Conservation (phyloP, 1,140 invertebrate species). For the Zaprionus africanus region DNA sequence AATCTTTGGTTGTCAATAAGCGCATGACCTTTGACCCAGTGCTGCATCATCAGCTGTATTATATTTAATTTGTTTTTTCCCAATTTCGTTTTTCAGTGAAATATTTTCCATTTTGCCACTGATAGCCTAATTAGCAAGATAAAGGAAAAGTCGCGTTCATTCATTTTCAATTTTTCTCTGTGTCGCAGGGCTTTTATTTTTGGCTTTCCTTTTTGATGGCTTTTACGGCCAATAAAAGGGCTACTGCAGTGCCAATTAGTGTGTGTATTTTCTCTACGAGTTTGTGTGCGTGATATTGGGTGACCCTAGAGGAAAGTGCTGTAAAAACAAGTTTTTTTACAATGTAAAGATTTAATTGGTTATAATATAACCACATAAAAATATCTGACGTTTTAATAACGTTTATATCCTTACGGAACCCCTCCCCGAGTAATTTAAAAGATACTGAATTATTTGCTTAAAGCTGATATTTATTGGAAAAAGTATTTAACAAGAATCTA, state of each 20-base stretch:
- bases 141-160: slow-evolving; percentile 10
- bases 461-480: slow-evolving; percentile 28
- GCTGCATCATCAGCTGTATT: slow-evolving; percentile 1
- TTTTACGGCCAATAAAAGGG: not conserved
- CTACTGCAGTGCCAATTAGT: not conserved
- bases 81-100: slow-evolving; percentile 5
- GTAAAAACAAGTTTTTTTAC: not conserved
- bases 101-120: slow-evolving; percentile 14
- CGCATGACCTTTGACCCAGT: not conserved
- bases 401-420: too few species aligned
- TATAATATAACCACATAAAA: not conserved
- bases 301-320: too few species aligned
- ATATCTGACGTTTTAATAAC: not conserved
- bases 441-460: slow-evolving; percentile 18
- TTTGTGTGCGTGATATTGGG: too few species aligned
- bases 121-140: slow-evolving; percentile 41
- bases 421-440: too few species aligned
- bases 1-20: not conserved
- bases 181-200: not conserved
- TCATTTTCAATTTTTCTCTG: slow-evolving; percentile 26
- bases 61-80: slow-evolving; percentile 10
- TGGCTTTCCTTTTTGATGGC: not conserved
- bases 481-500: not conserved
- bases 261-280: not conserved
- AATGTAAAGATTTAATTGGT: not conserved